phyloP scores from a whole-genome alignment of 2,888 invertebrate species.

The Therioaphis trifolii region DNA sequence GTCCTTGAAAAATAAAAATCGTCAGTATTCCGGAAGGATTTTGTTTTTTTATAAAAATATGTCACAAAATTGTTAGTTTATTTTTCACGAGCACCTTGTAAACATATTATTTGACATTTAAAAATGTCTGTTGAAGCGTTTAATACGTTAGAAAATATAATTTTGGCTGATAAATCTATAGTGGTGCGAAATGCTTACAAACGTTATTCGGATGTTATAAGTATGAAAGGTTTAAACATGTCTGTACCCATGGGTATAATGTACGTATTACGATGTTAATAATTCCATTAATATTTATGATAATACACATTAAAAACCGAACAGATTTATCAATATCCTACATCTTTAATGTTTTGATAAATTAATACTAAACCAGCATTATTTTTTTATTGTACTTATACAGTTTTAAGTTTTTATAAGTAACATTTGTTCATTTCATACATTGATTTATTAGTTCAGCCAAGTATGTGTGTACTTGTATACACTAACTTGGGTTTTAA shows the following conservation, averaged over 20 bases:
- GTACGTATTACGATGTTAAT: constrained; percentile 65
- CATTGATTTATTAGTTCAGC: no score
- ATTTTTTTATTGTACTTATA: no score
- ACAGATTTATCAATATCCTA: no score
- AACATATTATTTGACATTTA: background rate
- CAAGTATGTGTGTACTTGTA: no score
- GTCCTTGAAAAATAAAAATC: background rate
- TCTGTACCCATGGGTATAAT: constrained; percentile 66
- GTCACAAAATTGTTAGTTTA: background rate
- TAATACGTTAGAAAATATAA: background rate
- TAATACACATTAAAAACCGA: no score
- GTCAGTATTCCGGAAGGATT: background rate
- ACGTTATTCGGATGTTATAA: constrained; percentile 65
- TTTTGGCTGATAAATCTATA: constrained; percentile 63
- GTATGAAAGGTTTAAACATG: constrained; percentile 67
- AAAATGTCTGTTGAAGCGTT: constrained; percentile 10
- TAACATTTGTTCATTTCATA: no score
- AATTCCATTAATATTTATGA: no score
- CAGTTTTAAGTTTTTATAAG: no score
- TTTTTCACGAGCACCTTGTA: background rate
- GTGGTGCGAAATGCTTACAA: constrained; percentile 66
- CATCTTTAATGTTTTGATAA: no score
- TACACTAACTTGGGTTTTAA: no score
- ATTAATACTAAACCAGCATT: no score
- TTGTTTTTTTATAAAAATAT: background rate